Base-by-base conservation (phyloP, 2,113 vertebrate genomes). In the Hippocampus comes region DNA sequence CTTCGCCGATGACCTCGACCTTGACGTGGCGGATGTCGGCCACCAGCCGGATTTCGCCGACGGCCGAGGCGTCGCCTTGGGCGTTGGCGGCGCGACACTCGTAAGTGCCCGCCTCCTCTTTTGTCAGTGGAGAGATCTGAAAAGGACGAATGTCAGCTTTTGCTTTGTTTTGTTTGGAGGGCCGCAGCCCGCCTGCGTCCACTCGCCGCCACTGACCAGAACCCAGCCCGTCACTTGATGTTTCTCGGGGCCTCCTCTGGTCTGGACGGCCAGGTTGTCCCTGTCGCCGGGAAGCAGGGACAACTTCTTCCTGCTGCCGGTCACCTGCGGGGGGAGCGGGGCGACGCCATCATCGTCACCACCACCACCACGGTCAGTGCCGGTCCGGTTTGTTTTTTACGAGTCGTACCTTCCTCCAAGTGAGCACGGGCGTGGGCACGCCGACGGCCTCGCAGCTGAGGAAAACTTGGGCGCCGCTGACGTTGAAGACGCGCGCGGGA, bases 151-250 rank as follows among this genome's bases (percentile, higher is more conserved):
- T 18, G 5, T 49, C 14, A 4, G 3, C 4, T 4, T 14, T 49
- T 49, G 48, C 4, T 49, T 1, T 49, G 4, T 51, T 51, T 2
- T 49, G 11, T 46, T 46, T 34, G 30, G 12, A 46, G 43, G 43
- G 10, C 43, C 3, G 42, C 42, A 14, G 43, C 10, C 12, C 10
- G 43, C 2, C 43, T 5, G 49, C 18, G 17, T 21, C 2, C 49
- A 7, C 49, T 53, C 18, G 17, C 49, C 20, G 23, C n/a, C 9
- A 78, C 86, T 72, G 65, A 98, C 96, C 78, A 98, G 93, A 30
- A 98, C 95, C 96, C 96, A 98, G 74, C 96, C 96, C 0, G 96
- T 98, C 69, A 96, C 96, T 91, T 98, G 94, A 0, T 97, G 95
- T 73, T 98, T 98, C 83, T 98, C 96, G 0, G 96, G 96, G 18